Conservation (phyloP, 2,797 vertebrate species). For the Liparis tanakae region DNA sequence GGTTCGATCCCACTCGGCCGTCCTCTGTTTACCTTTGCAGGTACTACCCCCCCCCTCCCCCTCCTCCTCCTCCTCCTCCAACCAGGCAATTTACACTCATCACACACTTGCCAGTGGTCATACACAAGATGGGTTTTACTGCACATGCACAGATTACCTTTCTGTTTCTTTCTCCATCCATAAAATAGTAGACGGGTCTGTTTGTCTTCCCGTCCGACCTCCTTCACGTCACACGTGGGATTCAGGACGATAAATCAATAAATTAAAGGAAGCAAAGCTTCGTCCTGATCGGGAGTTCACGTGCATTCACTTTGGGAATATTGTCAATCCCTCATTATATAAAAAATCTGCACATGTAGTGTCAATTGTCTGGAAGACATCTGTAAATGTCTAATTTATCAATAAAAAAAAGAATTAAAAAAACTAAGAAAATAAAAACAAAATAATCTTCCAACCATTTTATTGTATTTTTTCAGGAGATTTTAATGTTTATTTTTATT, state of each 20-base stretch:
- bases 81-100: constrained; percentile 46
- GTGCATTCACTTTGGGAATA: background rate
- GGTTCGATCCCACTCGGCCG: constrained; percentile 79
- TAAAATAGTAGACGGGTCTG: background rate
- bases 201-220: background rate
- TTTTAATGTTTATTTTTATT: too few species aligned
- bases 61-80: constrained; percentile 32
- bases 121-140: constrained; percentile 35
- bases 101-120: constrained; percentile 44
- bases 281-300: background rate
- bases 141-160: constrained; percentile 42
- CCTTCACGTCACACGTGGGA: background rate
- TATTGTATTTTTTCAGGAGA: too few species aligned
- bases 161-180: constrained; percentile 17
- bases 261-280: background rate
- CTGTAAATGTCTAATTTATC: too few species aligned
- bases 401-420: too few species aligned
- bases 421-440: too few species aligned
- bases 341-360: too few species aligned
- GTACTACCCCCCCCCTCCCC: constrained; percentile 9
- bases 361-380: too few species aligned
- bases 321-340: background rate
- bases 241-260: background rate
- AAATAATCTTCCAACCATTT: too few species aligned
- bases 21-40: constrained; percentile 75